Evolutionary conservation across 2,797 vertebrate species (phyloP).

Genomic region (Botia almorhae): DNA sequence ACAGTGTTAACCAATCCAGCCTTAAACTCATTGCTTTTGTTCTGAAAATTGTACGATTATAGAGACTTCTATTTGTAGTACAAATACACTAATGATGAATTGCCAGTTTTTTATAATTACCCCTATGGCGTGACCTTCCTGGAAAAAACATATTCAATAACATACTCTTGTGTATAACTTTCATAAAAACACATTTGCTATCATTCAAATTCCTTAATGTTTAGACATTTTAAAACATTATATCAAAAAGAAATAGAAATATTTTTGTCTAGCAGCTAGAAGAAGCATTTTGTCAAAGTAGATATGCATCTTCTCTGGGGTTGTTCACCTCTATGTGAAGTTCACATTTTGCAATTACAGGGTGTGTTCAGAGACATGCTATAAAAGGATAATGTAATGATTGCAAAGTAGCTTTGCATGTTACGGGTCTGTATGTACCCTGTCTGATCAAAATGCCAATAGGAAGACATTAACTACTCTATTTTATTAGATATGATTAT

Average conservation of each 20-base stretch:
- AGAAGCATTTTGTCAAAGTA: constrained; percentile 56
- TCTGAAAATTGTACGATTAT: constrained; percentile 7
- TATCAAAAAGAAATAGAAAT: constrained; percentile 9
- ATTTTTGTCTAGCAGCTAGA: constrained; percentile 53
- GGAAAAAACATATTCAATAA: neutral
- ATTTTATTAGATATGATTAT: too few species aligned
- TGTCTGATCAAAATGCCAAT: constrained; percentile 46
- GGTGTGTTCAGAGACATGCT: constrained; percentile 70
- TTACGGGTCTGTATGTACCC: constrained; percentile 50
- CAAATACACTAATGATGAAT: neutral
- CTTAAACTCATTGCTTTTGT: neutral
- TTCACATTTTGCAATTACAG: constrained; percentile 77
- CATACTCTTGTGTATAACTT: neutral
- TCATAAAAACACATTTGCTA: neutral
- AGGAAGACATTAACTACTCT: constrained; percentile 39
- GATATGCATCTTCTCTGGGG: constrained; percentile 64
- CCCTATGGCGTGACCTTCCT: neutral
- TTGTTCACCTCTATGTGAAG: constrained; percentile 58
- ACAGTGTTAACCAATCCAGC: too few species aligned
- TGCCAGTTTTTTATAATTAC: neutral
- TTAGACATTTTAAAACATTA: neutral
- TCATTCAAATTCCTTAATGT: neutral
- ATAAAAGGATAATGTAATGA: constrained; percentile 72
- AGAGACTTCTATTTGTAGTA: neutral
- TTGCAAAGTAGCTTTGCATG: constrained; percentile 66